Conservation (phyloP, 2,888 invertebrate genomes). For the Chaitophorus viminalis region DNA sequence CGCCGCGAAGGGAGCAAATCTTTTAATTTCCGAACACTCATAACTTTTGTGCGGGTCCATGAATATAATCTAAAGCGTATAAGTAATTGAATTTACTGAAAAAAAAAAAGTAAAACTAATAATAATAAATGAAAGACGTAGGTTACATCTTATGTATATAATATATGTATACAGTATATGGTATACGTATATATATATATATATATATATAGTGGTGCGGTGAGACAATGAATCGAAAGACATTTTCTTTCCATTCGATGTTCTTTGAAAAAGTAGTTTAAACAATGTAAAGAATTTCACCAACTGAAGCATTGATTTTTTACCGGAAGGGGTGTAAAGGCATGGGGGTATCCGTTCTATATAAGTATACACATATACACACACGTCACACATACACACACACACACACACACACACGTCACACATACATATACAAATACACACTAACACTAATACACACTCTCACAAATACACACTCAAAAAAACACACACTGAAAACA, state of each 20-base stretch:
- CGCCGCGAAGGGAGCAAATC: constrained; percentile 7
- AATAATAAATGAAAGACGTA: not conserved
- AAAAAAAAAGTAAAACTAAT: not conserved
- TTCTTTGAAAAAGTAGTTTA: not conserved
- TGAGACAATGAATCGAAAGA: not conserved
- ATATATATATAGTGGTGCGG: not conserved
- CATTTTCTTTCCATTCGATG: not conserved
- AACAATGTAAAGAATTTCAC: constrained; percentile 12
- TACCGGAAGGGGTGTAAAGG: not conserved
- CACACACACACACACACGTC: not conserved
- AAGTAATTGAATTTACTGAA: constrained; percentile 41
- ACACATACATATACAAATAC: not conserved
- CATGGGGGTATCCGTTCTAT: not conserved
- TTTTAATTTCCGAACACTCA: constrained; percentile 50
- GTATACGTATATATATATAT: too few relatives aligned
- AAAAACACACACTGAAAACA: too few relatives aligned
- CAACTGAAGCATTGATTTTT: constrained; percentile 34
- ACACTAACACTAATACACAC: too few relatives aligned
- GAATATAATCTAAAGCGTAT: constrained; percentile 47
- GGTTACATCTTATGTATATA: not conserved
- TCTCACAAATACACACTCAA: too few relatives aligned
- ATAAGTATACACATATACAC: not conserved
- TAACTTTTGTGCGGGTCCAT: constrained; percentile 23
- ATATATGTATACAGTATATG: too few relatives aligned
- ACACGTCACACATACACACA: not conserved